Conservation (phyloP, 2,888 invertebrate species). For the Quadriops clusia region DNA sequence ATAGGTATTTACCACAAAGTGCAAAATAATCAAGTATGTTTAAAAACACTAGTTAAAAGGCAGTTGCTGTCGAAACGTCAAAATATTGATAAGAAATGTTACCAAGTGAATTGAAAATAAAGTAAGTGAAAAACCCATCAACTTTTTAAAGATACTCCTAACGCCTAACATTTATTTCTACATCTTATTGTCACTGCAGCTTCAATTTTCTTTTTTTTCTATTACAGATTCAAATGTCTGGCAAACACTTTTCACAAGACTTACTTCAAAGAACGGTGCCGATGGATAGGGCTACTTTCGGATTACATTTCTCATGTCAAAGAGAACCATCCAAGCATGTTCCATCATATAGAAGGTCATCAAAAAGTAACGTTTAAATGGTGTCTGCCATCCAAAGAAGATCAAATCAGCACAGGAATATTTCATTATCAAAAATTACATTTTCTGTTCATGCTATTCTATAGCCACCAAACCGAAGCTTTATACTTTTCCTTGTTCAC, state of each 20-base stretch:
- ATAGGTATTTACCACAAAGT: too few species aligned
- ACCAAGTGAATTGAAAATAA: too few species aligned
- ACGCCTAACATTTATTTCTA: too few species aligned
- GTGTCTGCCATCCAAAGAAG: constrained; percentile 11
- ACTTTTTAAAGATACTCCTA: too few species aligned
- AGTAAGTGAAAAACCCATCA: too few species aligned
- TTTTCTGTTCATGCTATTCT: constrained; percentile 6
- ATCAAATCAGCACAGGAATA: constrained; percentile 14
- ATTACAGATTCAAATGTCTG: constrained; percentile 13
- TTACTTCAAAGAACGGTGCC: constrained; percentile 12
- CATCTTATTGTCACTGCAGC: too few species aligned
- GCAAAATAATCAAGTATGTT: too few species aligned
- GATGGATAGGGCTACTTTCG: constrained; percentile 14
- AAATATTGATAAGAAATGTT: too few species aligned
- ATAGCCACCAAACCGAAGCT: constrained; percentile 4
- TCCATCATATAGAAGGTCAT: constrained; percentile 6
- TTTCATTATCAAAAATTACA: constrained; percentile 7
- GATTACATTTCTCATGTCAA: constrained; percentile 13
- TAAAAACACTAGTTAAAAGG: too few species aligned
- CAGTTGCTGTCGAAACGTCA: too few species aligned
- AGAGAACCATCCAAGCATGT: constrained; percentile 10
- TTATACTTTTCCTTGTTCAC: constrained; percentile 4
- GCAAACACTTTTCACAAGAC: constrained; percentile 10
- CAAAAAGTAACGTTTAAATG: constrained; percentile 10
- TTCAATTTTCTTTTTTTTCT: constrained; percentile 5